Percentiles rank a stretch among this genome's conserved stretches.
Evolutionary conservation across 2,888 invertebrate genomes (phyloP).

Genomic region (Malthinus seriepunctatus): DNA sequence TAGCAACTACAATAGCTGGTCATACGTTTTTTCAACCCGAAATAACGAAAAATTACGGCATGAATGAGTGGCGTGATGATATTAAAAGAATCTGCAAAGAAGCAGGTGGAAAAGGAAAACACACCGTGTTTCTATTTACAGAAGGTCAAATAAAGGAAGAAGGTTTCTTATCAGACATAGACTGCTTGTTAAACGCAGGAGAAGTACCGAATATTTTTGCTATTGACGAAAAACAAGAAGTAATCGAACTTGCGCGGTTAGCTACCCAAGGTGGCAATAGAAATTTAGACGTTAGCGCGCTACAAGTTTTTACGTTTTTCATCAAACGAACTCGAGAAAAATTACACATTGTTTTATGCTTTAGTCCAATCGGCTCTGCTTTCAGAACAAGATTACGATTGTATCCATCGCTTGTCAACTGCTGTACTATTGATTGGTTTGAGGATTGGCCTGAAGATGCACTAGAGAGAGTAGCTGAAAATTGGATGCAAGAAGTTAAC

Average conservation of each 20-base stretch:
- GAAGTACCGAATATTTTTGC: slow-evolving; percentile 86
- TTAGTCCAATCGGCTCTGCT: slow-evolving; percentile 83
- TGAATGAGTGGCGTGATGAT: slow-evolving; percentile 82
- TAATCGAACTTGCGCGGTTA: slow-evolving; percentile 73
- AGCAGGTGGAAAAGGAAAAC: slow-evolving; percentile 73
- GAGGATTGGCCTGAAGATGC: slow-evolving; percentile 90
- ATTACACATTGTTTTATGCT: slow-evolving; percentile 80
- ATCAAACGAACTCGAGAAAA: slow-evolving; percentile 78
- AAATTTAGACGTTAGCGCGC: slow-evolving; percentile 80
- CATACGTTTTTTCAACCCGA: slow-evolving; percentile 73
- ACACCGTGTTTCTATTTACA: slow-evolving; percentile 76
- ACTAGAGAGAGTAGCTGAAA: slow-evolving; percentile 75
- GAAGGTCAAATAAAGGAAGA: slow-evolving; percentile 85
- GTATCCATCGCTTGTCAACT: slow-evolving; percentile 84
- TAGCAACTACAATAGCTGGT: slow-evolving; percentile 68
- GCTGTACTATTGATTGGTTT: slow-evolving; percentile 90
- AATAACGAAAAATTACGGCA: slow-evolving; percentile 77
- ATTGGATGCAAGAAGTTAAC: slow-evolving; percentile 75
- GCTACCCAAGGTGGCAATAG: slow-evolving; percentile 76
- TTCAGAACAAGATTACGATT: slow-evolving; percentile 76
- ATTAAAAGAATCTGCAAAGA: slow-evolving; percentile 72
- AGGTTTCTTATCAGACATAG: slow-evolving; percentile 79
- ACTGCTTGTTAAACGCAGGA: slow-evolving; percentile 81
- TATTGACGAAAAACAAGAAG: slow-evolving; percentile 82
- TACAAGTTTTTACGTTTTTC: slow-evolving; percentile 74